Evolutionary conservation across 2,888 invertebrate genomes (phyloP).

Genomic region (Cheilosia soror): DNA sequence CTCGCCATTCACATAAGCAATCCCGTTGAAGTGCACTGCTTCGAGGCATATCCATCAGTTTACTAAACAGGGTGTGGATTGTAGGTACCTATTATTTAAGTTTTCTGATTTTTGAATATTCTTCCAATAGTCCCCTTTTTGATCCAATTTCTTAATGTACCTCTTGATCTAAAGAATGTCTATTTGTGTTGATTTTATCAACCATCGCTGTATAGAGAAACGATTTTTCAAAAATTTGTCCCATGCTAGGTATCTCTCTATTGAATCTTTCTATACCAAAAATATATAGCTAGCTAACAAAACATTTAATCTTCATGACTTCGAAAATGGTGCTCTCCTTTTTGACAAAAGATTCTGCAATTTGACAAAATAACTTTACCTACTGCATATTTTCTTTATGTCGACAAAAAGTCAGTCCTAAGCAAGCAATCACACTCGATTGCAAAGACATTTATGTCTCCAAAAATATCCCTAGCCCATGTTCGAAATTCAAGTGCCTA

Average conservation of each 20-base stretch:
- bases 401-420: background rate
- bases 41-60: too few relatives aligned
- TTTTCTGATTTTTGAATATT: too few relatives aligned
- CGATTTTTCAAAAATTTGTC: background rate
- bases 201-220: too few relatives aligned
- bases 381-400: background rate
- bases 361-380: background rate
- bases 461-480: constrained; percentile 1
- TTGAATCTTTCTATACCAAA: background rate
- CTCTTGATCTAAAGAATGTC: too few relatives aligned
- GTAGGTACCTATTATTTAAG: too few relatives aligned
- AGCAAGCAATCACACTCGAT: constrained; percentile 16
- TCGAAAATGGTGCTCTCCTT: background rate
- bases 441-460: background rate
- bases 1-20: too few relatives aligned
- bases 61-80: too few relatives aligned
- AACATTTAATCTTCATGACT: constrained; percentile 5
- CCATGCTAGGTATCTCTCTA: background rate
- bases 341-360: background rate
- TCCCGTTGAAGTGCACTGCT: too few relatives aligned
- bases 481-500: background rate
- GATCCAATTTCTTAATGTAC: too few relatives aligned
- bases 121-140: too few relatives aligned
- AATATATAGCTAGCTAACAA: background rate
- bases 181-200: too few relatives aligned